Conservation (phyloP, 1,140 invertebrate species). For the Lepidurus couesii region DNA sequence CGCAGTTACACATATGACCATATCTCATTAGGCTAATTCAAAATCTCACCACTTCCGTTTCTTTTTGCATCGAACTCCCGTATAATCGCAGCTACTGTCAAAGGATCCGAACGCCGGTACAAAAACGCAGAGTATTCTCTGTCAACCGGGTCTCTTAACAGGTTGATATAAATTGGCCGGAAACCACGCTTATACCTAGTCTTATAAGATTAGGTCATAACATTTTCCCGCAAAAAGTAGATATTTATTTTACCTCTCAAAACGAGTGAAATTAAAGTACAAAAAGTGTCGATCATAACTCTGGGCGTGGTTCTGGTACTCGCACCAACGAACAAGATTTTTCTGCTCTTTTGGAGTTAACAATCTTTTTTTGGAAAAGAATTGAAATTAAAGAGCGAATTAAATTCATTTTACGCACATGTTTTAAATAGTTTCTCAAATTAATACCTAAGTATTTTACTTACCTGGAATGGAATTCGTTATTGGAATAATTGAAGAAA, state of each 20-base stretch:
- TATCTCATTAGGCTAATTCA: too few relatives aligned
- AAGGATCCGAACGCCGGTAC: conserved; percentile 28
- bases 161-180: conserved; percentile 57
- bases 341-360: conserved; percentile 41
- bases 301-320: conserved; percentile 42
- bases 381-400: conserved; percentile 6
- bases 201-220: background rate
- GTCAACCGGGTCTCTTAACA: conserved; percentile 57
- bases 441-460: too few relatives aligned
- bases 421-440: too few relatives aligned
- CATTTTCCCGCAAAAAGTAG: background rate
- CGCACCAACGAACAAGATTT: conserved; percentile 43
- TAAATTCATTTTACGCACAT: too few relatives aligned
- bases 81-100: conserved; percentile 28
- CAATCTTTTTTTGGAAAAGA: conserved; percentile 36
- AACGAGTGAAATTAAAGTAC: conserved; percentile 58
- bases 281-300: conserved; percentile 54
- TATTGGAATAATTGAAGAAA: too few relatives aligned
- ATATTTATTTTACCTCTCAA: conserved; percentile 36
- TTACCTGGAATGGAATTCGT: too few relatives aligned
- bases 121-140: conserved; percentile 43
- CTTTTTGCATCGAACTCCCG: conserved; percentile 13
- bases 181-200: conserved; percentile 36
- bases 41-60: conserved; percentile 27
- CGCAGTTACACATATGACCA: too few relatives aligned